Evolutionary conservation across 1,140 invertebrate species (phyloP), one percentile per base, ranked within the genome.

Genomic region (Drosophila paulistorum): DNA sequence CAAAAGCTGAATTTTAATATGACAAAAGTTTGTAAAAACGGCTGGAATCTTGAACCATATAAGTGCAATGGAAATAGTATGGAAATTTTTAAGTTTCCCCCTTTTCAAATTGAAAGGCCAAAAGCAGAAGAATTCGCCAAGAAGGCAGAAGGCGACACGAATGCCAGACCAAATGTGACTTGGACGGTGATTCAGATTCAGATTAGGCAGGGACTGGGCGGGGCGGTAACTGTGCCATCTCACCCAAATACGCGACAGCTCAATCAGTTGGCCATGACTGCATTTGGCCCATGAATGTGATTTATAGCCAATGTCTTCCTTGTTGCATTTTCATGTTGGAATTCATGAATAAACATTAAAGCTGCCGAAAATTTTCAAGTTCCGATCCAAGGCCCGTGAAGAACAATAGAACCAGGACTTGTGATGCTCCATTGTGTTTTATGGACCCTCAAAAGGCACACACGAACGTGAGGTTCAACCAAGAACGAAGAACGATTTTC

Each of bases 261-360:
- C 83, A 86, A 86, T 86, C 83, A 86, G 83, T 83, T 86, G 83
- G 70, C 83, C 83, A 87, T 87, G 83, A 74, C 83, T 86, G 79
- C 83, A 84, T 87, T 37, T 59, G 33, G 63, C 17, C 65, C 57
- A 48, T 60, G 57, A 87, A 79, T 86, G 87, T 86, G 83, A 86
- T 86, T 86, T 86, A 86, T 87, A 37, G 57, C 14, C 57, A 37
- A 59, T 59, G 57, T 77, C 83, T 86, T 86, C 83, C 83, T 87
- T 72, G 83, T 86, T 82, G 76, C 83, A 73, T 77, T 79, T 86
- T 87, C 83, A 86, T 86, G 83, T 86, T 79, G 83, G 83, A 86
- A 86, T 86, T 86, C 83, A 87, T 86, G 83, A 86, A 86, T 86
- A 86, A 86, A 86, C 83, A 86, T 86, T 87, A 86, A 86, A 86